Evolutionary conservation across 2,113 vertebrate species (phyloP).

Genomic region (Amazona vittata): DNA sequence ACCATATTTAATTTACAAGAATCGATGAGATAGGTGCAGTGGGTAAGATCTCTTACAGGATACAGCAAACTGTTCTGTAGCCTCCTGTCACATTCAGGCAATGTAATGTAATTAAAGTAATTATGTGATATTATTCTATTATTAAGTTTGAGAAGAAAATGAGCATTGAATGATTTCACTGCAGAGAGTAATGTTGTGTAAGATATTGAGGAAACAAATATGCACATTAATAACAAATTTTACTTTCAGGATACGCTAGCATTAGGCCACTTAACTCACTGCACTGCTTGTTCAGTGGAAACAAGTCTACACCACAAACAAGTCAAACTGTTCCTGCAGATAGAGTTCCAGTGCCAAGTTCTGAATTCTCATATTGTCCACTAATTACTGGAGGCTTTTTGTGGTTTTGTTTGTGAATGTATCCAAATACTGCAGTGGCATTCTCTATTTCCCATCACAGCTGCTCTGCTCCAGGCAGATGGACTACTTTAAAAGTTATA

Average conservation of each 20-base stretch:
- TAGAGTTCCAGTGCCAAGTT: conserved; percentile 3
- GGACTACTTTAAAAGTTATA: conserved; percentile 22
- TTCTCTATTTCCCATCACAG: background rate
- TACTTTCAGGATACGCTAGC: background rate
- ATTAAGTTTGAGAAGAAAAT: background rate
- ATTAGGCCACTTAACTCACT: background rate
- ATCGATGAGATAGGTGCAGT: background rate
- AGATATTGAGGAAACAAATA: background rate
- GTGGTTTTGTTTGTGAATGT: conserved; percentile 10
- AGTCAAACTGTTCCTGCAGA: conserved; percentile 3
- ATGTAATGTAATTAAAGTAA: background rate
- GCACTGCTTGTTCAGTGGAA: background rate
- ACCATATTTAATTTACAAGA: background rate
- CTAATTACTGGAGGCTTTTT: conserved; percentile 31
- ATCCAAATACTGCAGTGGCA: conserved; percentile 18
- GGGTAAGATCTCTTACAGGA: background rate
- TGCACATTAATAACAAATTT: background rate
- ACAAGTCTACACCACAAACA: background rate
- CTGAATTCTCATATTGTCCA: background rate
- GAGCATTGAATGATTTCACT: background rate
- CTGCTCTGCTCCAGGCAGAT: conserved; percentile 51
- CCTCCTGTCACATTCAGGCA: background rate
- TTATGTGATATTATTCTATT: background rate
- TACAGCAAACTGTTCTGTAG: background rate
- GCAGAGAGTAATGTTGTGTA: background rate